phyloP scores from a whole-genome alignment of 2,113 vertebrate genomes.

The Morone saxatilis region DNA sequence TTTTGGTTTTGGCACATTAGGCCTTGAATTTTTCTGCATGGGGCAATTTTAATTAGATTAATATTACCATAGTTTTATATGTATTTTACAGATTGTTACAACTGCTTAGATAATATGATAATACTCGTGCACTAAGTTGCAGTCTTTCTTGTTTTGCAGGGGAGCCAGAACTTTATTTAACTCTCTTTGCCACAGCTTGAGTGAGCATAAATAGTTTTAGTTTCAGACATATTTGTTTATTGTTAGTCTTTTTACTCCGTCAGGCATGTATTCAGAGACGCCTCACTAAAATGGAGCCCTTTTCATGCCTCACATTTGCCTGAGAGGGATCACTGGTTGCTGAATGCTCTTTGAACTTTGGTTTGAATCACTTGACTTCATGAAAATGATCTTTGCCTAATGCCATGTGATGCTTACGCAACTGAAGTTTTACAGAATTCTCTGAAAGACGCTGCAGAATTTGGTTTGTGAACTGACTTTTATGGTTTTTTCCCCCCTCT shows the following conservation, averaged over 20 bases:
- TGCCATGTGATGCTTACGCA: slow-evolving; percentile 67
- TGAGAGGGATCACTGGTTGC: slow-evolving; percentile 86
- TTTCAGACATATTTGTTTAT: neutral
- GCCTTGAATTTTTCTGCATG: slow-evolving; percentile 82
- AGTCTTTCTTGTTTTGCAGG: slow-evolving; percentile 7
- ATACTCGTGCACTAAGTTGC: neutral
- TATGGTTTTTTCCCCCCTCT: slow-evolving; percentile 16
- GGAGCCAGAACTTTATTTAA: slow-evolving; percentile 31
- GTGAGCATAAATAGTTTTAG: slow-evolving; percentile 34
- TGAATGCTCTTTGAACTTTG: slow-evolving; percentile 84
- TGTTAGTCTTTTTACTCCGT: slow-evolving; percentile 42
- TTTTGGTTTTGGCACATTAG: slow-evolving; percentile 81
- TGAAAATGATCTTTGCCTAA: slow-evolving; percentile 67
- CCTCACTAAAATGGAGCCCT: slow-evolving; percentile 81
- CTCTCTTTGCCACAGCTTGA: slow-evolving; percentile 42
- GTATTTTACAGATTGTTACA: slow-evolving; percentile 10
- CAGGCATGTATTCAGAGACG: slow-evolving; percentile 81
- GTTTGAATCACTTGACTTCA: slow-evolving; percentile 80
- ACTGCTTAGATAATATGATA: neutral
- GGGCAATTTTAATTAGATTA: slow-evolving; percentile 61
- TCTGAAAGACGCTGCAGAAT: slow-evolving; percentile 32
- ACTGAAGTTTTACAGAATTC: slow-evolving; percentile 34
- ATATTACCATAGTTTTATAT: slow-evolving; percentile 17
- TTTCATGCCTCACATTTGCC: slow-evolving; percentile 82
- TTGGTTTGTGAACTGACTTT: slow-evolving; percentile 43